Base-by-base conservation (phyloP, 37 sponge, comb jelly and placozoan species). In the Eunapius fragilis region DNA sequence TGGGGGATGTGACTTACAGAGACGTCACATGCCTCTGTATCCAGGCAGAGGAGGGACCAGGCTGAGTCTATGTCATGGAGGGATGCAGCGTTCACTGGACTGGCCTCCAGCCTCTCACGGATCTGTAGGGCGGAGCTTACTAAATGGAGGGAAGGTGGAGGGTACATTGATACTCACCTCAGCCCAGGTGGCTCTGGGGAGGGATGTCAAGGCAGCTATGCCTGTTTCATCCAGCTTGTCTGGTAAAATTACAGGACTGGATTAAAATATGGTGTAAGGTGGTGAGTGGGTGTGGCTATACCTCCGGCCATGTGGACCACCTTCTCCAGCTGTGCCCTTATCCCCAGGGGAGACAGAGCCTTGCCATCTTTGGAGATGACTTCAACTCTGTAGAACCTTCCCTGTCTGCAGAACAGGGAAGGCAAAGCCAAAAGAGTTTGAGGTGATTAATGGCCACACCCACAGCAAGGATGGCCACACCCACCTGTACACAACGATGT, bases 291-390 rank as follows among this genome's bases (percentile, higher is more conserved):
- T 67, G 80, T 58, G 80, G 25, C n/a, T 25, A 41, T 24, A 92
- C 92, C 92, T 81, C 95, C 95, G 23, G 89, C 95, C 79, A 88
- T 88, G 19, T 85, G 68, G 17, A 94, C 24, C 13, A 94, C 71
- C n/a, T 88, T 74, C 80, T 94, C 71, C 38, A 94, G 79, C 32
- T 82, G 82, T 68, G 82, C 68, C 47, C 81, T 91, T 22, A 94
- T 30, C 68, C 47, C 74, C 32, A 38, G 34, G 31, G 89, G 88
- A 10, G 89, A 35, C 17, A 77, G 33, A 10, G 83, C 23, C 6
- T 78, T 48, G 2, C 95, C 95, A 14, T 26, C 67, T 24, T 69
- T 47, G 25, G 70, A 69, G 3, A 86, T 1, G 36, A 88, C 91
- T 37, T 91, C 83, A 0, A 94, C 58, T 31, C 47, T 78, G 77